phyloP scores from a whole-genome alignment of 2,888 invertebrate genomes.

The Drosophila mayaguana region DNA sequence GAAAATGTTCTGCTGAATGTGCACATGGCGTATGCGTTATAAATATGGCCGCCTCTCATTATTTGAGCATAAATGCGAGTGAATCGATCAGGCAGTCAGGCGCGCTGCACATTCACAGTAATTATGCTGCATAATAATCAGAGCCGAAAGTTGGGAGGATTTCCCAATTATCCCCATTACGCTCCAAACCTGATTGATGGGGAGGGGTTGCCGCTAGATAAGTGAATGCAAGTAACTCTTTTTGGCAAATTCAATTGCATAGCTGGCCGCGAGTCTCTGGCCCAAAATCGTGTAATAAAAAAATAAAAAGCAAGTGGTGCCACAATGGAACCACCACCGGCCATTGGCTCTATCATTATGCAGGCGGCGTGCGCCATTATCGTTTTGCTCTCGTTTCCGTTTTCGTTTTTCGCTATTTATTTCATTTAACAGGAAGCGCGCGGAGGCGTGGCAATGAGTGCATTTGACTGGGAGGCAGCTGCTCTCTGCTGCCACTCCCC shows the following conservation, averaged over 20 bases:
- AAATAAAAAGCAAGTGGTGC: conserved; percentile 49
- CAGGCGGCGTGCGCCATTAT: conserved; percentile 69
- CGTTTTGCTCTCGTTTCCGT: conserved; percentile 71
- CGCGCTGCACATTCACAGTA: conserved; percentile 32
- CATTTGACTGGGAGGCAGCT: conserved; percentile 37
- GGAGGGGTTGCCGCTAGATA: background rate
- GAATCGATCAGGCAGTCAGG: conserved; percentile 62
- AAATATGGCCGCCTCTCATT: conserved; percentile 58
- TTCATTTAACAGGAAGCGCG: conserved; percentile 21
- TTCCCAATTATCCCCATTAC: conserved; percentile 70
- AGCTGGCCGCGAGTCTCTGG: conserved; percentile 8
- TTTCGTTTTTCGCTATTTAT: conserved; percentile 33
- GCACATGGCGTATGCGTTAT: conserved; percentile 72
- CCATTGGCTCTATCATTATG: conserved; percentile 64
- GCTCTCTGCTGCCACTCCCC: conserved; percentile 6
- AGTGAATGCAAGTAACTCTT: conserved; percentile 38
- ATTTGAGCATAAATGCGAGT: conserved; percentile 67
- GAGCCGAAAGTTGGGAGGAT: background rate
- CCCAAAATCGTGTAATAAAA: conserved; percentile 49
- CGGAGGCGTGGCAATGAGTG: conserved; percentile 56
- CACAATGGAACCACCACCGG: conserved; percentile 20
- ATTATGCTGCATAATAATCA: conserved; percentile 39
- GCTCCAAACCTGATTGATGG: conserved; percentile 13
- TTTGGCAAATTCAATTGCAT: conserved; percentile 61
- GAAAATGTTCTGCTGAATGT: conserved; percentile 48